Evolutionary conservation across 2,888 invertebrate genomes (phyloP).

Genomic region (Eupithecia tripunctaria): DNA sequence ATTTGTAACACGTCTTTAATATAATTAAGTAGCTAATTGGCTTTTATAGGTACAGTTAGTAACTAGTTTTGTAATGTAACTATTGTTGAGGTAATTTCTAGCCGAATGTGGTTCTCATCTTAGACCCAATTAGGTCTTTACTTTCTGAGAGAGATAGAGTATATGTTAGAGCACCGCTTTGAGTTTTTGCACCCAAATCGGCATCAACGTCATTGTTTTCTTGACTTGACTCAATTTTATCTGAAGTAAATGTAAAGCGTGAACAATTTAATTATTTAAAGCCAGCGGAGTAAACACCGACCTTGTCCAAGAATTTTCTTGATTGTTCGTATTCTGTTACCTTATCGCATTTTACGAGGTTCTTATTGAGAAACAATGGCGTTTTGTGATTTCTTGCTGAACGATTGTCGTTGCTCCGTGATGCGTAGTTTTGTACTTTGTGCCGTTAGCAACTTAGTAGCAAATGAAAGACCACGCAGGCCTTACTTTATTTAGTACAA

Average conservation of each 20-base stretch:
- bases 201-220: background rate
- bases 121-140: background rate
- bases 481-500: background rate
- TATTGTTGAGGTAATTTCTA: background rate
- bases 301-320: slow-evolving; percentile 31
- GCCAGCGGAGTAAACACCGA: background rate
- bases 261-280: background rate
- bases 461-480: background rate
- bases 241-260: background rate
- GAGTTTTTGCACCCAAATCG: background rate
- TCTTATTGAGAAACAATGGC: slow-evolving; percentile 38
- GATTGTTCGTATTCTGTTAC: slow-evolving; percentile 33
- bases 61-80: background rate
- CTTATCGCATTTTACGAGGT: slow-evolving; percentile 30
- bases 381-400: slow-evolving; percentile 36
- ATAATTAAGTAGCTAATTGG: slow-evolving; percentile 1
- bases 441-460: background rate
- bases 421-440: slow-evolving; percentile 25
- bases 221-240: background rate
- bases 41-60: background rate
- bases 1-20: slow-evolving; percentile 17
- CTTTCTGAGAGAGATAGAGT: background rate
- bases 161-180: background rate
- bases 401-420: slow-evolving; percentile 32
- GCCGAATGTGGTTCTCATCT: background rate